Evolutionary conservation across 30 jellyfish, hydroid and myxozoan species (phyloP).

Genomic region (Pelagia noctiluca): DNA sequence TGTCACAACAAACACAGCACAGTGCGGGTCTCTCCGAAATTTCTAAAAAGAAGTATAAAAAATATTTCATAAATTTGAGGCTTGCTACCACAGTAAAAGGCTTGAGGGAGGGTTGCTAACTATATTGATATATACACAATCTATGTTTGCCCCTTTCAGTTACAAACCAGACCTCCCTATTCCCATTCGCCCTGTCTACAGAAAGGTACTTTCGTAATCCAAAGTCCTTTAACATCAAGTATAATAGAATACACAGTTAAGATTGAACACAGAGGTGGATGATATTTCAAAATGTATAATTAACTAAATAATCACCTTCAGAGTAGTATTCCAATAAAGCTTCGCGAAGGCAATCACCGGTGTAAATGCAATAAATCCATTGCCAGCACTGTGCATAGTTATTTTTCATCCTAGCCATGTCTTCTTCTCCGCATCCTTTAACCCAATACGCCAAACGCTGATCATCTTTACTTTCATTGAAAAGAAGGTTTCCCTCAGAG

Average conservation of each 20-base stretch:
- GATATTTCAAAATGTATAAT: background rate
- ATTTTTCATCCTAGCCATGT: background rate
- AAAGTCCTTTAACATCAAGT: too few relatives aligned
- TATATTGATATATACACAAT: too few relatives aligned
- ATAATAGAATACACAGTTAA: background rate
- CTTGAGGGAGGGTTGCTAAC: background rate
- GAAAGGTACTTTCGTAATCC: too few relatives aligned
- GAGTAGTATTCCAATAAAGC: background rate
- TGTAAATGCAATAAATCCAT: constrained; percentile 15
- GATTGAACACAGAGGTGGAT: background rate
- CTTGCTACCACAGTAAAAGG: background rate
- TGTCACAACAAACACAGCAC: constrained; percentile 3
- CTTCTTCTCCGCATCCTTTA: constrained; percentile 5
- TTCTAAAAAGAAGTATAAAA: background rate
- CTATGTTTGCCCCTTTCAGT: too few relatives aligned
- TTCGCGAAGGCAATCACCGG: constrained; percentile 7
- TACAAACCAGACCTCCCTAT: too few relatives aligned
- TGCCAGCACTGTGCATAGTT: constrained; percentile 12
- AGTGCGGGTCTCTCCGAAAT: background rate
- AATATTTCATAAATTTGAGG: background rate
- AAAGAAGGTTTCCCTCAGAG: background rate
- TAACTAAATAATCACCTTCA: background rate
- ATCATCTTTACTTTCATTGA: constrained; percentile 7
- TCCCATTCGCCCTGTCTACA: too few relatives aligned
- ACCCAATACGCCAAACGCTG: background rate